Evolutionary conservation across 2,888 invertebrate species (phyloP).

Genomic region (Acheta domesticus): DNA sequence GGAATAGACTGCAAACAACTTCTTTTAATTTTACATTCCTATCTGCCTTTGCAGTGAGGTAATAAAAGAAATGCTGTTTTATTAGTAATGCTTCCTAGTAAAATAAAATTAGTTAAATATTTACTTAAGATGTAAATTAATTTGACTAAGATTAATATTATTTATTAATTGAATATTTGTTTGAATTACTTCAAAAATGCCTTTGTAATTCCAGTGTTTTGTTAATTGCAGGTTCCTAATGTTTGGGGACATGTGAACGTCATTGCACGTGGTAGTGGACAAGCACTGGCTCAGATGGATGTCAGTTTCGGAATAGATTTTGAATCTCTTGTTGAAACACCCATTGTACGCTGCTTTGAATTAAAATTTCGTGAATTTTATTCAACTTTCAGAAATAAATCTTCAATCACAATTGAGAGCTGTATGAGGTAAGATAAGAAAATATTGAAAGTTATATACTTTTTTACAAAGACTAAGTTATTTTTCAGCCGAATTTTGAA

Average conservation of each 20-base stretch:
- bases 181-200: not conserved
- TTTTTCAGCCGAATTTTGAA: too few relatives aligned
- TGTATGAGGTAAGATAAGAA: constrained; percentile 44
- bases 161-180: constrained; percentile 19
- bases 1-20: too few relatives aligned
- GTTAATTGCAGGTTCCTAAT: constrained; percentile 44
- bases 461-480: too few relatives aligned
- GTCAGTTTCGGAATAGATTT: constrained; percentile 49
- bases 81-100: too few relatives aligned
- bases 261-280: constrained; percentile 52
- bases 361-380: constrained; percentile 47
- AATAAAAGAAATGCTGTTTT: too few relatives aligned
- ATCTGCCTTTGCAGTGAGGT: too few relatives aligned
- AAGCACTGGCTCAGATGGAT: constrained; percentile 54
- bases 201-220: not conserved
- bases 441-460: too few relatives aligned
- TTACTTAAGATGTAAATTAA: too few relatives aligned
- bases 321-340: constrained; percentile 44
- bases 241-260: constrained; percentile 55
- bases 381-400: constrained; percentile 45
- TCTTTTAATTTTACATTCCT: too few relatives aligned
- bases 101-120: too few relatives aligned
- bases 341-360: constrained; percentile 48
- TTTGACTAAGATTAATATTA: too few relatives aligned
- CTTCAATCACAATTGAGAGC: constrained; percentile 44